Base-by-base conservation (phyloP, 2,797 vertebrate species). In the Molothrus ater region DNA sequence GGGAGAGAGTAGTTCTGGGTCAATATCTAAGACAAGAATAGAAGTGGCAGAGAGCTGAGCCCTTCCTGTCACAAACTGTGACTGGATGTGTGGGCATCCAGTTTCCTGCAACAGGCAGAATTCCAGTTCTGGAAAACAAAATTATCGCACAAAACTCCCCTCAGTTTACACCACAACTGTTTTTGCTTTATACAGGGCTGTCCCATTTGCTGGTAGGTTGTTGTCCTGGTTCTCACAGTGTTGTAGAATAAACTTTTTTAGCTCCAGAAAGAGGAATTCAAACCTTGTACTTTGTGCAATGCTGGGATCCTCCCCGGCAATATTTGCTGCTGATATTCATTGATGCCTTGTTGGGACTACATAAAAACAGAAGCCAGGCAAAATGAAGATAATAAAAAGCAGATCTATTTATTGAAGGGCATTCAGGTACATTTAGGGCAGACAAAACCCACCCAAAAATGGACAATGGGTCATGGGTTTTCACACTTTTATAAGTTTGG, bases 401-500 rank as follows among this genome's bases (percentile, higher is more conserved):
- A 29, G 11, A 19, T 71, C 17, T 57, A 1, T 10, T 45, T 57
- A 22, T 22, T 28, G 53, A 45, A 34, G 53, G 6, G 14, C 14
- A 19, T 73, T 17, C 32, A 57, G 40, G 25, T 17, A 29, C 53
- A 72, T 45, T 34, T 14, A 29, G 42, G 42, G 26, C 43, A 73
- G 26, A 57, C 5, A 16, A 48, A 36, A 36, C 36, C 36, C 36
- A 36, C 36, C 36, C 36, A 8, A 40, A 50, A 50, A 75, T n/a
- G 45, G 36, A 61, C 13, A 47, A 38, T 3, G 2, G n/a, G 7
- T 15, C 56, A 26, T 3, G 1, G 34, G 4, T n/a, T 11, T 60
- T 15, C 34, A 61, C 34, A 40, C 29, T 75, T 40, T 12, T 11
- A 61, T 20, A 19, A 40, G 1, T 61, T 50, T 26, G 45, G 6